Percentiles rank a stretch among this genome's conserved stretches.
Conservation (phyloP, 2,113 vertebrate genomes). For the Microcebus griseorufus region DNA sequence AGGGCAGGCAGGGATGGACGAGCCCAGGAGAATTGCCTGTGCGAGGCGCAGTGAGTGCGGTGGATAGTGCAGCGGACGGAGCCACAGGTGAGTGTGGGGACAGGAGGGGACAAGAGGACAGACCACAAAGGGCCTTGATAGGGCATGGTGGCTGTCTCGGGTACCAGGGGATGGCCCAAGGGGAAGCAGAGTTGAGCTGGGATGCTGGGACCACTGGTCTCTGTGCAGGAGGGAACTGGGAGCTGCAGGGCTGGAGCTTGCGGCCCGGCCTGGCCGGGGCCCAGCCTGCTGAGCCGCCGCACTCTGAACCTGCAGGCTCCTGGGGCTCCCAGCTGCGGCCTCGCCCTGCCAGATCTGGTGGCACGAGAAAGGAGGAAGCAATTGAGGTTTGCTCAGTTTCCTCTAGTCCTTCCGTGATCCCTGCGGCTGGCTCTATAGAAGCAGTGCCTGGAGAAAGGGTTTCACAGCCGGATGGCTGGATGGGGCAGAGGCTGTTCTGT, state of each 20-base stretch:
- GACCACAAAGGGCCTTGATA: background rate
- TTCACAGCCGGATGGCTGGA: background rate
- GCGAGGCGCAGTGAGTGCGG: background rate
- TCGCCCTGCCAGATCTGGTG: background rate
- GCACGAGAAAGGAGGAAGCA: conserved; percentile 32
- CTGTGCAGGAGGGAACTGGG: background rate
- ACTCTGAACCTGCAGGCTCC: background rate
- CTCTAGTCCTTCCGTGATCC: background rate
- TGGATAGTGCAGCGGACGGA: background rate
- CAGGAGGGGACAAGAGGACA: background rate
- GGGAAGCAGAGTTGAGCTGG: background rate
- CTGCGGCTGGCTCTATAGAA: background rate
- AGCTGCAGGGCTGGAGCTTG: background rate
- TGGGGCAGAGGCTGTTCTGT: background rate
- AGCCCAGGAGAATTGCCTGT: background rate
- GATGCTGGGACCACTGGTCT: background rate
- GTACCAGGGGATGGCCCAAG: background rate
- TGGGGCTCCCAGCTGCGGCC: background rate
- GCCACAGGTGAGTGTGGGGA: background rate
- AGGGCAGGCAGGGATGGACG: background rate
- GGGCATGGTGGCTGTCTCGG: background rate
- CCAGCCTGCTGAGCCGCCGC: background rate
- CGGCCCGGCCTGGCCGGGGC: background rate
- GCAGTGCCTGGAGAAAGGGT: background rate
- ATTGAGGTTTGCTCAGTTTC: conserved; percentile 14